Evolutionary conservation across 2,888 invertebrate genomes (phyloP).

Genomic region (Melanotus villosus): DNA sequence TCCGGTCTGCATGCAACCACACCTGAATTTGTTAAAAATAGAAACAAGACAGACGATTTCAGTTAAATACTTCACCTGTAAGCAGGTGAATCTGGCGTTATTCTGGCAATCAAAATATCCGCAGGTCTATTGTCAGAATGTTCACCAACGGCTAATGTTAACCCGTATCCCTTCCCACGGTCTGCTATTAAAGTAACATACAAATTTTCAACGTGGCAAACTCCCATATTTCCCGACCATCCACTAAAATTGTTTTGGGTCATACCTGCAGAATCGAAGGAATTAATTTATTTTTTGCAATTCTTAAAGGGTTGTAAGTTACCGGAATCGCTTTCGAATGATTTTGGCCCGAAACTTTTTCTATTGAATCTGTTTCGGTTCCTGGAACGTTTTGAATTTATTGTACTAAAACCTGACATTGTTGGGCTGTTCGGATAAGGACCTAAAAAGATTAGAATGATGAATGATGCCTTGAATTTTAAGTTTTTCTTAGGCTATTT

Average conservation of each 20-base stretch:
- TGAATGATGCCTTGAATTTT: no score
- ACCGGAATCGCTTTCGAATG: conserved; percentile 59
- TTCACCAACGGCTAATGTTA: conserved; percentile 70
- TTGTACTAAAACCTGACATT: conserved; percentile 71
- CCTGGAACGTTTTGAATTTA: conserved; percentile 71
- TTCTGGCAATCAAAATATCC: conserved; percentile 68
- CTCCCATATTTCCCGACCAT: conserved; percentile 55
- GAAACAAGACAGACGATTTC: neutral
- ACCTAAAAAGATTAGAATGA: no score
- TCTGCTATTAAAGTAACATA: conserved; percentile 70
- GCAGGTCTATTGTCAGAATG: conserved; percentile 64
- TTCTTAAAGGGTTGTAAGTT: conserved; percentile 36
- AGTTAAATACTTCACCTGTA: conserved; percentile 68
- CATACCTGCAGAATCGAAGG: conserved; percentile 37
- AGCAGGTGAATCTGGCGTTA: conserved; percentile 72
- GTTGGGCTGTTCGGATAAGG: conserved; percentile 69
- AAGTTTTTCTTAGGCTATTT: neutral
- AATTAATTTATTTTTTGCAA: conserved; percentile 49
- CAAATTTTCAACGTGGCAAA: conserved; percentile 72
- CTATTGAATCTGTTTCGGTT: conserved; percentile 67
- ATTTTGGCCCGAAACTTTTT: conserved; percentile 68
- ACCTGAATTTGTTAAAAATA: conserved; percentile 66
- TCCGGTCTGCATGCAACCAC: conserved; percentile 82
- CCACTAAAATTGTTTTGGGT: conserved; percentile 52
- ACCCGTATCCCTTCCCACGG: conserved; percentile 69